Conservation (phyloP, 2,797 vertebrate genomes). For the Cynodonichthys magdalenae region DNA sequence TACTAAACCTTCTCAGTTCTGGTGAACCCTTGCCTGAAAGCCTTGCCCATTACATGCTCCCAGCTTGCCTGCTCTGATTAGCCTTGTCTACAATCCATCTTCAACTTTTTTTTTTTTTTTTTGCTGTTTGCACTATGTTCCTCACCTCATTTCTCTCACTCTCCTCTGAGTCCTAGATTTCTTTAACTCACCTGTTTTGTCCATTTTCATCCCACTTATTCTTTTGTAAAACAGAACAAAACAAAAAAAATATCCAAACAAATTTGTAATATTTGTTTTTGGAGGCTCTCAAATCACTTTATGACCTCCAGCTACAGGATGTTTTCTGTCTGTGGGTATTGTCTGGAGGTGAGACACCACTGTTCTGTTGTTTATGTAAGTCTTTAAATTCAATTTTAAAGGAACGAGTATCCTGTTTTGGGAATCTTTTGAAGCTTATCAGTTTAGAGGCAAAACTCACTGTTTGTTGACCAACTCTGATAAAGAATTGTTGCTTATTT, state of each 20-base stretch:
- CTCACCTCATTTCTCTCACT: background rate
- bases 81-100: constrained; percentile 24
- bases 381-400: constrained; percentile 20
- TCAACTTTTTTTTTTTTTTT: background rate
- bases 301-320: constrained; percentile 22
- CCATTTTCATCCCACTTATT: constrained; percentile 11
- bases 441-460: background rate
- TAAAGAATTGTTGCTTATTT: constrained; percentile 9
- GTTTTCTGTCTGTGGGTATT: constrained; percentile 20
- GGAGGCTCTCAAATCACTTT: constrained; percentile 23
- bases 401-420: background rate
- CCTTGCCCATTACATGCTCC: constrained; percentile 22
- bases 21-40: constrained; percentile 29
- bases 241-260: constrained; percentile 13
- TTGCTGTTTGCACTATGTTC: background rate
- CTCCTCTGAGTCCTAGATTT: constrained; percentile 1
- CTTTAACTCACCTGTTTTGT: background rate
- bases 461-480: background rate
- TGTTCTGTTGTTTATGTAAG: constrained; percentile 6
- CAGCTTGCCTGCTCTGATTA: constrained; percentile 33
- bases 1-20: constrained; percentile 35
- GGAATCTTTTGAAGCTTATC: background rate
- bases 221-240: constrained; percentile 41
- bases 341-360: constrained; percentile 25
- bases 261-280: constrained; percentile 46